A percentile compares a stretch with the other conserved stretches of the same genome.
phyloP scores from a whole-genome alignment of 1,140 invertebrate genomes.

The Cyclargus thomasi region DNA sequence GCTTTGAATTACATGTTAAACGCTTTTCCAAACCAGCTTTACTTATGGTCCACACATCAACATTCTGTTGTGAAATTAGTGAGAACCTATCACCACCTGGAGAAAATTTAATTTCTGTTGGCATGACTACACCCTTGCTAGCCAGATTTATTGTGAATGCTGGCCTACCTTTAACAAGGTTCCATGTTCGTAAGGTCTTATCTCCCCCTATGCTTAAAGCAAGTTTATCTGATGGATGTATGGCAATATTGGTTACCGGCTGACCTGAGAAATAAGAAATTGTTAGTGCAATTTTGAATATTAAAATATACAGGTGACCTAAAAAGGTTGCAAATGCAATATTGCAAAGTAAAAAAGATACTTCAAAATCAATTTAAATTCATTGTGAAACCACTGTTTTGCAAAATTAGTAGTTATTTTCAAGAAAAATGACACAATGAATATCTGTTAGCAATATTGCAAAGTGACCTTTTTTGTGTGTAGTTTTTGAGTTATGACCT shows the following conservation, averaged over 20 bases:
- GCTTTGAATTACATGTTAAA: constrained; percentile 77
- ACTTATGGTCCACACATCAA: constrained; percentile 87
- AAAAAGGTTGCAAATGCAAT: too few relatives aligned
- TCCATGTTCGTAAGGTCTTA: constrained; percentile 92
- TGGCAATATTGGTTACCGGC: constrained; percentile 80
- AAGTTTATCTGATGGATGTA: constrained; percentile 93
- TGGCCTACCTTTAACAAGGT: constrained; percentile 91
- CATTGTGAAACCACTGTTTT: too few relatives aligned
- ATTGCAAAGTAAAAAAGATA: too few relatives aligned
- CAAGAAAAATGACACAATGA: too few relatives aligned
- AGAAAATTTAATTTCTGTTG: constrained; percentile 78
- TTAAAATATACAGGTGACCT: too few relatives aligned
- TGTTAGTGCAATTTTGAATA: background rate
- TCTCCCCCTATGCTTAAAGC: constrained; percentile 91
- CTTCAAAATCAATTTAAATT: too few relatives aligned
- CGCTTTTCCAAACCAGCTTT: constrained; percentile 80
- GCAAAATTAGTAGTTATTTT: too few relatives aligned
- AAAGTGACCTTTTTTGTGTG: too few relatives aligned
- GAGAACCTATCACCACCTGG: constrained; percentile 84
- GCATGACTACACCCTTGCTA: constrained; percentile 77
- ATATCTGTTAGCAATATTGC: too few relatives aligned
- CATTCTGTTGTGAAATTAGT: constrained; percentile 79
- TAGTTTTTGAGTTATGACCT: too few relatives aligned
- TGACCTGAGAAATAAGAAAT: constrained; percentile 54
- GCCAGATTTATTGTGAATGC: constrained; percentile 91